A percentile compares a stretch with the other conserved stretches of the same genome.
Conservation (phyloP, 2,113 vertebrate species). For the Rhinichthys klamathensis region DNA sequence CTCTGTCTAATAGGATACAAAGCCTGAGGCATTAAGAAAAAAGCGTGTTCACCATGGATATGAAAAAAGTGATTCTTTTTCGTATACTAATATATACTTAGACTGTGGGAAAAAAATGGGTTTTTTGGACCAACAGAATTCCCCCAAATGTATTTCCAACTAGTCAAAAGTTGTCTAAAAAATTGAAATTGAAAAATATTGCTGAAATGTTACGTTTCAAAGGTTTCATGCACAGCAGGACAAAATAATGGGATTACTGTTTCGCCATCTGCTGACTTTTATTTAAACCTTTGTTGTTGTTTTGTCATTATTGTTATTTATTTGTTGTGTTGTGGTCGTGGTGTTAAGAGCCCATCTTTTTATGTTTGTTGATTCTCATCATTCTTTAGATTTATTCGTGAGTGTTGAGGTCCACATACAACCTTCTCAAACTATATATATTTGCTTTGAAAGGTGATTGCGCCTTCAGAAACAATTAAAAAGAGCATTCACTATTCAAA, state of each 20-base stretch:
- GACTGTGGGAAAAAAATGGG: neutral
- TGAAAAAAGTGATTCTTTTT: neutral
- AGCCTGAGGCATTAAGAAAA: conserved; percentile 66
- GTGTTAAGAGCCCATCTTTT: neutral
- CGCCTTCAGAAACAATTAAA: neutral
- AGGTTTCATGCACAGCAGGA: neutral
- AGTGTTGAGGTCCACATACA: neutral
- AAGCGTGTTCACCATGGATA: neutral
- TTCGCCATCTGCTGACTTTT: neutral
- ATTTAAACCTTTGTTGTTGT: neutral
- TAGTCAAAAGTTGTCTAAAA: neutral
- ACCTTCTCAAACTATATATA: neutral
- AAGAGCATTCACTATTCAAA: neutral
- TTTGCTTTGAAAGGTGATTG: neutral
- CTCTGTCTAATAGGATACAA: conserved; percentile 70
- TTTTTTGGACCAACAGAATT: neutral
- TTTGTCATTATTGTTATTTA: neutral
- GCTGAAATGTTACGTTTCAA: too few relatives aligned
- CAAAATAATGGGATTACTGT: neutral
- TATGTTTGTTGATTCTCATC: neutral
- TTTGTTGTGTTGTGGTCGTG: neutral
- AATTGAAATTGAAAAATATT: too few relatives aligned
- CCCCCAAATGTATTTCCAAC: neutral
- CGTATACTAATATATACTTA: neutral
- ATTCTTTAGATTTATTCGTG: neutral